Conservation (phyloP, 2,797 vertebrate genomes). For the Schizothorax lantsangensis region DNA sequence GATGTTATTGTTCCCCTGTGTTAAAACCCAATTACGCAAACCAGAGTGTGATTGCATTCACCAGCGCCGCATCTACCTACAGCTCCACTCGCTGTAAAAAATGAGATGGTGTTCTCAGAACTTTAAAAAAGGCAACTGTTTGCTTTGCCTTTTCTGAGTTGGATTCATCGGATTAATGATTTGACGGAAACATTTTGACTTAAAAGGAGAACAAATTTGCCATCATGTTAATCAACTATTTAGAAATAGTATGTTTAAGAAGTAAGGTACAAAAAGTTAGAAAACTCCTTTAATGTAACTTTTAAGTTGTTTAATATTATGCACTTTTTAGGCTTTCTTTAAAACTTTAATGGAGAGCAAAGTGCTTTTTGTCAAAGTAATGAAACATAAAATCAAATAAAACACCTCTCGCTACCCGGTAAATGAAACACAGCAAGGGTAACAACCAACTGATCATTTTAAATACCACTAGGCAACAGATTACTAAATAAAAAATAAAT, state of each 20-base stretch:
- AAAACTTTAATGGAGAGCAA: background rate
- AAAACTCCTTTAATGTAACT: background rate
- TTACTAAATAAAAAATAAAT: background rate
- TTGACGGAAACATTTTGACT: background rate
- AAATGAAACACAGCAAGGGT: background rate
- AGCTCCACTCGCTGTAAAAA: conserved; percentile 33
- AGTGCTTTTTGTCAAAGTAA: background rate
- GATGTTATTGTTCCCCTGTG: conserved; percentile 78
- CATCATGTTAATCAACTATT: background rate
- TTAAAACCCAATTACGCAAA: conserved; percentile 80
- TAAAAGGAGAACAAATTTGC: background rate
- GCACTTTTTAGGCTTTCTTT: background rate
- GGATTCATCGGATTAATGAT: background rate
- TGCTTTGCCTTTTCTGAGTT: background rate
- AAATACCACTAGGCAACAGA: background rate
- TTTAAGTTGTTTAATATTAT: background rate
- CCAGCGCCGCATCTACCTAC: conserved; percentile 55
- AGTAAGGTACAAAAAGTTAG: too few species aligned
- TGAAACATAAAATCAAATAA: background rate
- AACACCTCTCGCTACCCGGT: background rate
- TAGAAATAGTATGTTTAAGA: background rate
- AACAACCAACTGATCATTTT: background rate
- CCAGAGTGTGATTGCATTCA: conserved; percentile 69
- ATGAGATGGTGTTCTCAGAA: conserved; percentile 2
- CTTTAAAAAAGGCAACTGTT: background rate